These are phyloP conservation scores for Raja brachyura DNA, from an alignment of 2,113 vertebrate genomes.

Conservation along the genomic window DNA sequence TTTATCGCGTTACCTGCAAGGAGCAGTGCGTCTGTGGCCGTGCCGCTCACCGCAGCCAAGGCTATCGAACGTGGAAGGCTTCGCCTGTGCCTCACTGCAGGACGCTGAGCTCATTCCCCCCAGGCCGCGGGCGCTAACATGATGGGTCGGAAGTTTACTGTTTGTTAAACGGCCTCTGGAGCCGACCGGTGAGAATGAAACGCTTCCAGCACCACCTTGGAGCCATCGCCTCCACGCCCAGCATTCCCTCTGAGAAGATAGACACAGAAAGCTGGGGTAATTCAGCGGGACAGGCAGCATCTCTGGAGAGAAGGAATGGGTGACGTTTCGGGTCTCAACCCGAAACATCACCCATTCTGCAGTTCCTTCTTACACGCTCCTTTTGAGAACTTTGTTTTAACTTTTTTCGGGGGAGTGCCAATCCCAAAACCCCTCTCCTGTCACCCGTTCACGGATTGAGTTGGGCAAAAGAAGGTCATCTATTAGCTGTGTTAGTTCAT, in stretches of 20 bases:
- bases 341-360: no score
- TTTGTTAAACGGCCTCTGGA: background rate
- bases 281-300: no score
- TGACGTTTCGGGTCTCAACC: no score
- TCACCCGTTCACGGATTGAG: background rate
- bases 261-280: no score
- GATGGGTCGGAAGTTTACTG: background rate
- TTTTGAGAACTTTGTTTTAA: background rate
- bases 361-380: no score
- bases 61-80: no score
- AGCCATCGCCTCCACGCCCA: background rate
- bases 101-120: background rate
- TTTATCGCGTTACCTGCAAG: slow-evolving; percentile 46
- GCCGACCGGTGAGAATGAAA: background rate
- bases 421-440: background rate
- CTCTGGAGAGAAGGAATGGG: no score
- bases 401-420: no score
- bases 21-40: background rate
- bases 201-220: background rate
- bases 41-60: no score
- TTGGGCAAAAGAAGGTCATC: background rate
- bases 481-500: background rate
- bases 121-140: no score
- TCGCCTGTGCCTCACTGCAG: background rate
- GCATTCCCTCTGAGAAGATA: background rate